These are phyloP conservation scores for Mythimna ferrago DNA, from an alignment of 2,888 invertebrate genomes.

Conservation along the genomic window DNA sequence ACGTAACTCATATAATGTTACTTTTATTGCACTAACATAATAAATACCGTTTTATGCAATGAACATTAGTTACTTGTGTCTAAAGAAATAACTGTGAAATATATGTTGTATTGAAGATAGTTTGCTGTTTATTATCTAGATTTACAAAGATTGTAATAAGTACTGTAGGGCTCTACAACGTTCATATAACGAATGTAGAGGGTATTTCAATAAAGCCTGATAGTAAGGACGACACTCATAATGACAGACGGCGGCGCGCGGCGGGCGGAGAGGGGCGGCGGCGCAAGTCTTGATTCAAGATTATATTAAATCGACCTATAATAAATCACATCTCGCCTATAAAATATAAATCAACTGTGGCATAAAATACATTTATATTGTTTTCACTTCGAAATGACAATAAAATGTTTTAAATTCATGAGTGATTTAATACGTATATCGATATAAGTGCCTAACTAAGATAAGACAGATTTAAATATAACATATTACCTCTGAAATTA, in stretches of 20 bases:
- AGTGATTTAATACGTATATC: slow-evolving; percentile 85
- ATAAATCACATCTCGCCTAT: slow-evolving; percentile 89
- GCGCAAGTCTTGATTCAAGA: slow-evolving; percentile 73
- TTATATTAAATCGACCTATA: slow-evolving; percentile 83
- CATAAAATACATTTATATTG: slow-evolving; percentile 90
- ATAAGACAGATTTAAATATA: slow-evolving; percentile 72
- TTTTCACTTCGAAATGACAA: slow-evolving; percentile 88
- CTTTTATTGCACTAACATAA: slow-evolving; percentile 36
- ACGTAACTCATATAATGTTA: slow-evolving; percentile 14
- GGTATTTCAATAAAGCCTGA: slow-evolving; percentile 55
- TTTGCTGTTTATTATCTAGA: not conserved
- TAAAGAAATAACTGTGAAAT: slow-evolving; percentile 6
- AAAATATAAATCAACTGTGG: slow-evolving; percentile 88
- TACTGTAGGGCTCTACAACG: not conserved
- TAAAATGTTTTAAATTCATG: slow-evolving; percentile 89
- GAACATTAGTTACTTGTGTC: not conserved
- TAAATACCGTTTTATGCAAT: slow-evolving; percentile 34
- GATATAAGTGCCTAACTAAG: slow-evolving; percentile 77
- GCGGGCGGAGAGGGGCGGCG: slow-evolving; percentile 52
- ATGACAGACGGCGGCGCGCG: slow-evolving; percentile 55
- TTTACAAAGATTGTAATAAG: slow-evolving; percentile 21
- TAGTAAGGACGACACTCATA: slow-evolving; percentile 54
- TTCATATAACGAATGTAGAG: slow-evolving; percentile 23
- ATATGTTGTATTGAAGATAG: slow-evolving; percentile 8
- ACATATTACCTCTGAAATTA: slow-evolving; percentile 73